phyloP scores from a whole-genome alignment of 2,888 invertebrate species.

The Pilophorus perplexus region DNA sequence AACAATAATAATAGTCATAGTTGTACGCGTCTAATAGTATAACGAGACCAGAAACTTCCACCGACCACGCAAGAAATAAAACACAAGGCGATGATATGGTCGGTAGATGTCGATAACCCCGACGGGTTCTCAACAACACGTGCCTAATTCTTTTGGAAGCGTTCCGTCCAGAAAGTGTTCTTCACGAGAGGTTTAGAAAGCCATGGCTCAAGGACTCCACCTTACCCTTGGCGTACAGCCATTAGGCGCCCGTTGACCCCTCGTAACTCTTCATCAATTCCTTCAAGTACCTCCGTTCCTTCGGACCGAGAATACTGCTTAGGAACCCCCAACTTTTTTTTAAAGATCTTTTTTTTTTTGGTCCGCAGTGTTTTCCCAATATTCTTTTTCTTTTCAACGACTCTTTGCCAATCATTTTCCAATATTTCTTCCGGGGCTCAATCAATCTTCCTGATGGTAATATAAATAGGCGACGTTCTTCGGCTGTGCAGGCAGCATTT shows the following conservation, averaged over 20 bases:
- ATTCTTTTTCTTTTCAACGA: too few relatives aligned
- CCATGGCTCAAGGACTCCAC: constrained; percentile 35
- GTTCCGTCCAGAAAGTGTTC: constrained; percentile 11
- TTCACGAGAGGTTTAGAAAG: constrained; percentile 27
- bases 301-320: background rate
- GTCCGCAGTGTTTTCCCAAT: background rate
- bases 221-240: constrained; percentile 35
- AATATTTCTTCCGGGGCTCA: too few relatives aligned
- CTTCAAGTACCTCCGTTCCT: constrained; percentile 26
- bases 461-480: too few relatives aligned
- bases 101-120: constrained; percentile 30
- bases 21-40: background rate
- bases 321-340: constrained; percentile 1
- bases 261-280: constrained; percentile 37
- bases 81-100: too few relatives aligned
- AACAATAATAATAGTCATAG: too few relatives aligned
- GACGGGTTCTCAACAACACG: constrained; percentile 15
- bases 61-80: too few relatives aligned
- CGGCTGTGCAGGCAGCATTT: too few relatives aligned
- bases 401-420: too few relatives aligned
- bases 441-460: too few relatives aligned
- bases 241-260: constrained; percentile 38
- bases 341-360: background rate
- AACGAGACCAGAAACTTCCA: background rate
- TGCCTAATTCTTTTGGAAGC: constrained; percentile 20